Conservation (phyloP, 2,797 vertebrate species). For the Tragopan temminckii region DNA sequence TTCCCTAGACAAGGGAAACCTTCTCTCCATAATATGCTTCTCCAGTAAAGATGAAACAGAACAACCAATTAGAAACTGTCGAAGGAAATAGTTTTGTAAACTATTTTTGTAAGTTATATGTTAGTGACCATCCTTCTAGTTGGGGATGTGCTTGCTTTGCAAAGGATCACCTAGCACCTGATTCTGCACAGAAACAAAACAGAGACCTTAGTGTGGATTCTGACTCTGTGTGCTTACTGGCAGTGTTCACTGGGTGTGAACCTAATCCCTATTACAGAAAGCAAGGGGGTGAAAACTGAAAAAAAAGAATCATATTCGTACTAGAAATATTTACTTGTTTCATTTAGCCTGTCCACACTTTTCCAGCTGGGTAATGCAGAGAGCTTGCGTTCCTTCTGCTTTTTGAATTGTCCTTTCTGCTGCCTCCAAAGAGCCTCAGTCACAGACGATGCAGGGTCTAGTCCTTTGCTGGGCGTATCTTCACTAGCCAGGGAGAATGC, state of each 20-base stretch:
- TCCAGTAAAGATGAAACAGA: neutral
- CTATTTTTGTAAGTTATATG: neutral
- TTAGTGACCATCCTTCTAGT: neutral
- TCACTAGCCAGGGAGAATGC: slow-evolving; percentile 88
- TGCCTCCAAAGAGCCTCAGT: slow-evolving; percentile 54
- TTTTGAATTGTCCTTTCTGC: slow-evolving; percentile 53
- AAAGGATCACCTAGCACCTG: neutral
- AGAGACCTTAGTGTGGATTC: neutral
- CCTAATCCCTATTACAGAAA: neutral
- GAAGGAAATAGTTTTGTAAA: neutral
- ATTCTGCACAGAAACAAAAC: neutral
- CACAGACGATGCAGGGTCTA: slow-evolving; percentile 62
- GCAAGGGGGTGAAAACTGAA: neutral
- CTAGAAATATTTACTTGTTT: slow-evolving; percentile 85
- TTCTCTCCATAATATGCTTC: neutral
- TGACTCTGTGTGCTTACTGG: neutral
- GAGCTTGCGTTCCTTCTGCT: slow-evolving; percentile 81
- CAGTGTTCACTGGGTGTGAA: neutral
- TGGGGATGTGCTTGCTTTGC: neutral
- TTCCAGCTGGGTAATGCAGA: slow-evolving; percentile 88
- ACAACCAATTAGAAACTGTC: neutral
- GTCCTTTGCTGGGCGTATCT: slow-evolving; percentile 81
- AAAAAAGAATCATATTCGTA: slow-evolving; percentile 33
- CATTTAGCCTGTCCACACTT: slow-evolving; percentile 89
- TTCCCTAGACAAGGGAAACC: neutral